Evolutionary conservation across 2,113 vertebrate genomes (phyloP), one percentile per base, ranked within the genome.

Genomic region (Triplophysa rosa): DNA sequence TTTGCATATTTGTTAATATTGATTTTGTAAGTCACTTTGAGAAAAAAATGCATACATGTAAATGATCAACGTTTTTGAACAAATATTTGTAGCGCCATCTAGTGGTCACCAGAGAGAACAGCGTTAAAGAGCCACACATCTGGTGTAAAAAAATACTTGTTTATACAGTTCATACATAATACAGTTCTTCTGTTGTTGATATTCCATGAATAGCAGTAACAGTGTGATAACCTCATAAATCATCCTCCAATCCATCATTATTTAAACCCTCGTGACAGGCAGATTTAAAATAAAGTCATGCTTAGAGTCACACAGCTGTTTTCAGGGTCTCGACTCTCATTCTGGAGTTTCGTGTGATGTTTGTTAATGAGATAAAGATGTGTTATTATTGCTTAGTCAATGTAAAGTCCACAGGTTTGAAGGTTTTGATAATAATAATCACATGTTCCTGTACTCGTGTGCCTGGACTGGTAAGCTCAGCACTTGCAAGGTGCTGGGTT

Each of bases 221-320:
- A 26, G 14, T 8, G 23, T 47, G 13, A 8, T 26, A 17, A 52
- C 14, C 6, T 67, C 23, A 68, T 68, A 6, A 26, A 17, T 68
- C 67, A 26, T 68, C 21, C 12, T 68, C 42, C 21, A 11, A 26
- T 47, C 8, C 13, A 68, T 68, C 42, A 68, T 68, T 52, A 68
- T 52, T 68, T 68, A 68, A 68, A 49, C 21, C 45, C 40, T 45
- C 13, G 11, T 14, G 45, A 68, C 67, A 68, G 45, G 17, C 45
- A 49, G 16, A 52, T 16, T 10, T 4, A 26, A 49, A 24, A 67
- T 9, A 67, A 67, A 1, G 8, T 2, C 23, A 26, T 49, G 67
- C 67, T 45, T 17, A 49, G 67, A 68, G 67, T 47, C 21, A 24
- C 1, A 23, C 67, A 68, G 67, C 67, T 68, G 67, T 68, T 68